A percentile compares a stretch with the other conserved stretches of the same genome.
Conservation (phyloP, 2,888 invertebrate genomes). For the Dusona sp. region DNA sequence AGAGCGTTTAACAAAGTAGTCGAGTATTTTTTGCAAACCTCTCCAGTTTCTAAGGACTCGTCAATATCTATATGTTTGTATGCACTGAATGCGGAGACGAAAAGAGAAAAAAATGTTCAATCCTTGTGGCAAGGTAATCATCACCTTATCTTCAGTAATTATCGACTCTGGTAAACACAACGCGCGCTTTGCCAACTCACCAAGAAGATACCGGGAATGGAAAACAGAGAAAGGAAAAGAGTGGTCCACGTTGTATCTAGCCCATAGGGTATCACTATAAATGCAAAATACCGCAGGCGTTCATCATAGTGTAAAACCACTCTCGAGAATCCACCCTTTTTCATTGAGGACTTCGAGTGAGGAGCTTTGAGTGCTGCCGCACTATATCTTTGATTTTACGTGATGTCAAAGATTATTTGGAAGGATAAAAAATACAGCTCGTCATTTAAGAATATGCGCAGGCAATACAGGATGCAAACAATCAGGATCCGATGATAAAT, state of each 20-base stretch:
- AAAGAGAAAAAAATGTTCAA: slow-evolving; percentile 37
- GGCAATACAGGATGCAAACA: background rate
- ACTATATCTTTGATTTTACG: slow-evolving; percentile 29
- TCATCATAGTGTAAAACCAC: slow-evolving; percentile 33
- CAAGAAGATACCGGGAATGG: slow-evolving; percentile 16
- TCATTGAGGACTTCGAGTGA: slow-evolving; percentile 54
- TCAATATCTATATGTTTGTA: background rate
- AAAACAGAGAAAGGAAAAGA: slow-evolving; percentile 16
- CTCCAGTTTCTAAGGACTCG: background rate
- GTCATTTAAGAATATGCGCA: background rate
- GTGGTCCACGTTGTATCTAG: slow-evolving; percentile 37
- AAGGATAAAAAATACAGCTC: background rate
- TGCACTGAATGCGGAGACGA: slow-evolving; percentile 12
- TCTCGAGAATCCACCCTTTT: slow-evolving; percentile 48
- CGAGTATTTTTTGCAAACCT: background rate
- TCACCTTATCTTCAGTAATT: slow-evolving; percentile 64
- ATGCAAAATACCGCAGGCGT: slow-evolving; percentile 55
- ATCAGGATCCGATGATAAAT: background rate
- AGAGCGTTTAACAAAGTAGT: background rate
- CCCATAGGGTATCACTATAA: slow-evolving; percentile 60
- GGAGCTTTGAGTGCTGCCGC: slow-evolving; percentile 55
- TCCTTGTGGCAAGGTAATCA: slow-evolving; percentile 51
- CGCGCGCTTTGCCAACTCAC: slow-evolving; percentile 28
- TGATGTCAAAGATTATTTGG: background rate
- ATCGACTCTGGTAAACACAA: slow-evolving; percentile 55